These are phyloP conservation scores for Rafetus swinhoei DNA, from an alignment of 2,113 vertebrate genomes.

Conservation along the genomic window DNA sequence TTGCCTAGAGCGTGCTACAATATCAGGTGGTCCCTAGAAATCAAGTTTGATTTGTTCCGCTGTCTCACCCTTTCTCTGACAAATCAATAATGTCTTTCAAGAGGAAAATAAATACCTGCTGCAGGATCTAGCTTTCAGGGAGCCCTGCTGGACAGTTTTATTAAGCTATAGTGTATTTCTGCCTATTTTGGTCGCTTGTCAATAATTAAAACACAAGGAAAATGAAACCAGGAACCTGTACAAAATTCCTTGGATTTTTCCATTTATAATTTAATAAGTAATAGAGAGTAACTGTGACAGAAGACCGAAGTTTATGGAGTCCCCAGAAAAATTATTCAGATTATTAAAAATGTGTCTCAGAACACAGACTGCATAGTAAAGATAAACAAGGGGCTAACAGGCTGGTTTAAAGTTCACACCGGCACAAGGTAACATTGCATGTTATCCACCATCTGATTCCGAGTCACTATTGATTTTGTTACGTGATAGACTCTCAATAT, in stretches of 20 bases:
- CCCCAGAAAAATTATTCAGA: neutral
- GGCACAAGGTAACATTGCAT: neutral
- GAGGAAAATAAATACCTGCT: neutral
- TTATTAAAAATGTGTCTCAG: neutral
- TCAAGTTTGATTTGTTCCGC: rapidly evolving
- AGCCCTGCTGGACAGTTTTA: neutral
- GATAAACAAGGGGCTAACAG: neutral
- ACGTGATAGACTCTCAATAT: neutral
- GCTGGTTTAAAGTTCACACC: neutral
- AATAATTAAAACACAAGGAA: neutral
- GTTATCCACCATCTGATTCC: neutral
- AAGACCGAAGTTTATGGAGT: neutral
- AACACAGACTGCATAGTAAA: neutral
- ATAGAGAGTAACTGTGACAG: neutral
- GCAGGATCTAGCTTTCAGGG: rapidly evolving
- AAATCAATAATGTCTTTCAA: neutral
- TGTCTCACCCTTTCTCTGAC: neutral
- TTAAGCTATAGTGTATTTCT: neutral
- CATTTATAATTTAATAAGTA: no score
- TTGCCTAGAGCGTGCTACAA: slow-evolving; percentile 26
- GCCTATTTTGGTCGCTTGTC: neutral
- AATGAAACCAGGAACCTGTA: neutral
- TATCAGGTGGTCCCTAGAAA: slow-evolving; percentile 48
- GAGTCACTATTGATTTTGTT: neutral
- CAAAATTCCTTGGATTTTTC: neutral